phyloP scores from a whole-genome alignment of 2,113 vertebrate species.

The Eulemur macaco region DNA sequence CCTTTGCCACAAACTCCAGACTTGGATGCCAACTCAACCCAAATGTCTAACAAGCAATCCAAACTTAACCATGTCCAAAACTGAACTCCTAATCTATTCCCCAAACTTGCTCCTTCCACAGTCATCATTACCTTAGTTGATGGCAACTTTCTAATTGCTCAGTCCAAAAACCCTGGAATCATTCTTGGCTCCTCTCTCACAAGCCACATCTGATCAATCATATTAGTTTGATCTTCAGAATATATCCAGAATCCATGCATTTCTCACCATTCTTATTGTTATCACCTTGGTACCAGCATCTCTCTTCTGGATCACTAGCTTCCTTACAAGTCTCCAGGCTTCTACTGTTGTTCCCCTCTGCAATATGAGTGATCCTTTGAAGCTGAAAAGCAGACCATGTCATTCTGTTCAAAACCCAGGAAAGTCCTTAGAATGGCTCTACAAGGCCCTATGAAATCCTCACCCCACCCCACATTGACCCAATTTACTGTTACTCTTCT shows the following conservation, averaged over 20 bases:
- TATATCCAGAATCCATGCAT: neutral
- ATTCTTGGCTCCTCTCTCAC: neutral
- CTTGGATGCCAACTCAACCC: neutral
- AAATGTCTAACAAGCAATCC: neutral
- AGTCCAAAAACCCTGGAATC: constrained; percentile 7
- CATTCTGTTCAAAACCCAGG: constrained; percentile 19
- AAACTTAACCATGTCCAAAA: constrained; percentile 54
- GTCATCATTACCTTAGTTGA: neutral
- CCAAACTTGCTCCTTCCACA: neutral
- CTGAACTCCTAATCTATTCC: neutral
- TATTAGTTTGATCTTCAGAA: constrained; percentile 6
- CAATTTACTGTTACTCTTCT: neutral
- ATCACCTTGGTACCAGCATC: constrained; percentile 2
- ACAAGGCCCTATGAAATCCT: neutral
- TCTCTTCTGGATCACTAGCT: constrained; percentile 30
- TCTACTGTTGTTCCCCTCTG: neutral
- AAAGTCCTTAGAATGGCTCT: neutral
- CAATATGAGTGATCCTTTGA: neutral
- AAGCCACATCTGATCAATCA: neutral
- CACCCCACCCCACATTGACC: neutral
- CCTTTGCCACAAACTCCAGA: neutral
- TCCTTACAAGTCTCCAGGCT: constrained; percentile 31
- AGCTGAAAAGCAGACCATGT: constrained; percentile 31
- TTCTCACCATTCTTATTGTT: neutral
- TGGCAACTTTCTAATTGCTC: constrained; percentile 32